Percentiles rank a stretch among this genome's conserved stretches.
Evolutionary conservation across 2,888 invertebrate genomes (phyloP).

Genomic region (Clitarchus hookeri): DNA sequence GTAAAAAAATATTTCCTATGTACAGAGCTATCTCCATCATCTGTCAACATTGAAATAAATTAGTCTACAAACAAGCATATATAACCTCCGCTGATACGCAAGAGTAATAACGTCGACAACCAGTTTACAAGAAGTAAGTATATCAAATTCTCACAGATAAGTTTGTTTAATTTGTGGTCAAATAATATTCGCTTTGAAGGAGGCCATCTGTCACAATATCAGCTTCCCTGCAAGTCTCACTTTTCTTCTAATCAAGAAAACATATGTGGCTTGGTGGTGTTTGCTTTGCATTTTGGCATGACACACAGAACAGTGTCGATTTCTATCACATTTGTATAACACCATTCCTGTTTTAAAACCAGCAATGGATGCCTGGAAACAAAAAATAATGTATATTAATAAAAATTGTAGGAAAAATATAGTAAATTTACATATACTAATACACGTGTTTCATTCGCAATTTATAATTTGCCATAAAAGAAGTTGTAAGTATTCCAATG

Average conservation of each 20-base stretch:
- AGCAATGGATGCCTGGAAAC: not conserved
- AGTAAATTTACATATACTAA: not conserved
- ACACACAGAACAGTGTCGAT: not conserved
- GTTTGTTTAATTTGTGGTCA: not conserved
- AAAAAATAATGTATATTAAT: not conserved
- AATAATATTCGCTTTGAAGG: not conserved
- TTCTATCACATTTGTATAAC: not conserved
- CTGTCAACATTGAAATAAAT: not conserved
- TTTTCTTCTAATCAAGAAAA: not conserved
- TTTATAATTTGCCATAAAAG: too few relatives aligned
- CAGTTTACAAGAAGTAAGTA: not conserved
- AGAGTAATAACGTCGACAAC: not conserved
- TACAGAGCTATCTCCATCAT: constrained; percentile 32
- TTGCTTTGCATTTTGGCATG: not conserved
- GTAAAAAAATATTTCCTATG: constrained; percentile 28
- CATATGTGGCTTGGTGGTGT: not conserved
- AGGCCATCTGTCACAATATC: not conserved
- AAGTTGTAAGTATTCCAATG: too few relatives aligned
- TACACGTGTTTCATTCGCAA: too few relatives aligned
- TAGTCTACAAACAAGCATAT: not conserved
- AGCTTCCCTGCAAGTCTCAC: not conserved
- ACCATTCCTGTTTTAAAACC: not conserved
- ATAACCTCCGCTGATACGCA: not conserved
- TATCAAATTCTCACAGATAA: not conserved
- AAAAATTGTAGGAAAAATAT: not conserved